Percentiles rank a stretch among this genome's conserved stretches.
phyloP scores from a whole-genome alignment of 37 sponge, comb jelly and placozoan genomes.

The Cladorhizidae sp. region DNA sequence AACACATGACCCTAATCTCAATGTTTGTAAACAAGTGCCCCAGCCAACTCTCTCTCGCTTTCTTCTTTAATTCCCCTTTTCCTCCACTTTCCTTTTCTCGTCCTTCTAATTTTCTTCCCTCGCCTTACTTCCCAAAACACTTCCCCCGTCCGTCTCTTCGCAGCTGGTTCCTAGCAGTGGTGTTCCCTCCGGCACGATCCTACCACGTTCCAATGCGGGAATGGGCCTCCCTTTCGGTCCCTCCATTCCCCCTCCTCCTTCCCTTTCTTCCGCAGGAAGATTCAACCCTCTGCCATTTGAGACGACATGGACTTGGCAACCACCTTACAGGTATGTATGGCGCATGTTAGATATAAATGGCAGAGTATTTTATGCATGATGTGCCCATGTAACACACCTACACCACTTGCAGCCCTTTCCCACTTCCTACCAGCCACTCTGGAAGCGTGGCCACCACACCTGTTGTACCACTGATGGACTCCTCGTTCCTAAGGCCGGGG shows the following conservation, averaged over 20 bases:
- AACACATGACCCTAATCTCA: not conserved
- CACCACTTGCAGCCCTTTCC: slow-evolving; percentile 49
- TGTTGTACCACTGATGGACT: not conserved
- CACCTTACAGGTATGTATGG: slow-evolving; percentile 29
- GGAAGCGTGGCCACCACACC: slow-evolving; percentile 69
- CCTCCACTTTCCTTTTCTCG: not conserved
- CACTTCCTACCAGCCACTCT: slow-evolving; percentile 32
- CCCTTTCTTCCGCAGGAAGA: slow-evolving; percentile 1
- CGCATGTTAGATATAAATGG: too few relatives aligned
- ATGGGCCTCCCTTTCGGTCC: not conserved
- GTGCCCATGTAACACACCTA: not conserved
- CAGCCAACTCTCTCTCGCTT: not conserved
- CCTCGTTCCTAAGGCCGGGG: slow-evolving; percentile 52
- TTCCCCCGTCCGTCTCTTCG: not conserved
- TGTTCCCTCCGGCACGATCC: not conserved
- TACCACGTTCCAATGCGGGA: not conserved
- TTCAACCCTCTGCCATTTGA: slow-evolving; percentile 65
- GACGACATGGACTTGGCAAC: slow-evolving; percentile 57
- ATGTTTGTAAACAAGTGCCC: not conserved
- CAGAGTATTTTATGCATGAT: too few relatives aligned
- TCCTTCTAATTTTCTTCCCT: not conserved
- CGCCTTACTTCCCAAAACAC: too few relatives aligned
- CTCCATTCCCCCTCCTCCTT: slow-evolving; percentile 42
- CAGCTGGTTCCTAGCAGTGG: not conserved
- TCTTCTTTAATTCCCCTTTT: not conserved